Conservation (phyloP, 2,113 vertebrate genomes). For the Dunckerocampus dactyliophorus region DNA sequence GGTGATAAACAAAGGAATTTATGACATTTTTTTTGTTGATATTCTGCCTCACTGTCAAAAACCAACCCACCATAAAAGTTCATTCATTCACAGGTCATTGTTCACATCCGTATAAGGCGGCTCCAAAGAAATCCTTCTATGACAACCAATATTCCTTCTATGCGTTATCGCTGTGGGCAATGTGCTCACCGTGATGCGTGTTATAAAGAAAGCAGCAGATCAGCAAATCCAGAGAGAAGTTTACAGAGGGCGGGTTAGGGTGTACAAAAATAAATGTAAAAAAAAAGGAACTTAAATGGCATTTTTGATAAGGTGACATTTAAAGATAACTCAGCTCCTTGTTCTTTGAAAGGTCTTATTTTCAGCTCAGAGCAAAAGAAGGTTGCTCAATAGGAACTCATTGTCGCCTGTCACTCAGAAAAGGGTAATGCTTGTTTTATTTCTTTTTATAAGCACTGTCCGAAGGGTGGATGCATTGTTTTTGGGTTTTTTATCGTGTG, state of each 20-base stretch:
- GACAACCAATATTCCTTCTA: neutral
- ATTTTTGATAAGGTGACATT: slow-evolving; percentile 66
- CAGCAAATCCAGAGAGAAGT: slow-evolving; percentile 22
- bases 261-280: slow-evolving; percentile 22
- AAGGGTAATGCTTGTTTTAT: neutral
- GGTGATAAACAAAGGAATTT: too few species aligned
- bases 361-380: slow-evolving; percentile 9
- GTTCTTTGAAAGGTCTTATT: slow-evolving; percentile 41
- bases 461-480: too few species aligned
- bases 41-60: neutral
- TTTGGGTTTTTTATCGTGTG: too few species aligned
- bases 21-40: too few species aligned
- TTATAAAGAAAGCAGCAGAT: slow-evolving; percentile 24
- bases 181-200: neutral
- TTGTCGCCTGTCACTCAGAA: neutral
- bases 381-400: neutral
- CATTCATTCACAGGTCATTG: too few species aligned
- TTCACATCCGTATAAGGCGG: too few species aligned
- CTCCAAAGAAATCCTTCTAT: neutral
- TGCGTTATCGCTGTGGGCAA: neutral
- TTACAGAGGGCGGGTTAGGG: neutral
- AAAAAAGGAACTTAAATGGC: slow-evolving; percentile 44
- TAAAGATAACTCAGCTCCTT: slow-evolving; percentile 47
- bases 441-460: neutral
- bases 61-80: neutral